phyloP scores from a whole-genome alignment of 2,888 invertebrate genomes.

The Cataglyphis cursor region DNA sequence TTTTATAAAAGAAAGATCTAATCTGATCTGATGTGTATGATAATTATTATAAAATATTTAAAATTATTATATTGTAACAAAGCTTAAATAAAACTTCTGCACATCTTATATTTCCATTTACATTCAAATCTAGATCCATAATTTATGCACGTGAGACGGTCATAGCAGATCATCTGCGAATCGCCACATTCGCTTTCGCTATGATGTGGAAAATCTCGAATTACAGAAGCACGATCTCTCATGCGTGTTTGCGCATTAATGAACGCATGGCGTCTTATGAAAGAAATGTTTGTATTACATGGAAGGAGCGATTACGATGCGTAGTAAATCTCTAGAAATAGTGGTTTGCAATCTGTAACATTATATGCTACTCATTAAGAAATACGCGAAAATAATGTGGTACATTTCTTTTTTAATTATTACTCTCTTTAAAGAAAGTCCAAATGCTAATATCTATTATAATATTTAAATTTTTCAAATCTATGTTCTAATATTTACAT shows the following conservation, averaged over 20 bases:
- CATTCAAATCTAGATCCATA: background rate
- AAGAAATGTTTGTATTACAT: background rate
- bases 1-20: background rate
- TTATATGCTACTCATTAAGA: background rate
- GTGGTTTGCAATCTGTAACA: background rate
- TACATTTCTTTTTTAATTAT: background rate
- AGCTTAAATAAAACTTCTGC: background rate
- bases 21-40: background rate
- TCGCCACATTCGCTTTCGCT: conserved; percentile 41
- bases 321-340: background rate
- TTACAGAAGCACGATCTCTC: background rate
- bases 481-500: background rate
- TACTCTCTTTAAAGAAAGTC: background rate
- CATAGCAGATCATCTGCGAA: background rate
- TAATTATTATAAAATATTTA: background rate
- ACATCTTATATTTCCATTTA: background rate
- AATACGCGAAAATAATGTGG: background rate
- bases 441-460: background rate
- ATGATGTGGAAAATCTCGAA: background rate
- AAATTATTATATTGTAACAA: background rate
- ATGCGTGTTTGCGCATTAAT: background rate
- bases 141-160: background rate
- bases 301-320: background rate
- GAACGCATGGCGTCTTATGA: background rate
- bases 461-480: background rate